These are phyloP conservation scores for Mormyrops boulengeri DNA, from an alignment of 2,797 vertebrate species.

Conservation along the genomic window DNA sequence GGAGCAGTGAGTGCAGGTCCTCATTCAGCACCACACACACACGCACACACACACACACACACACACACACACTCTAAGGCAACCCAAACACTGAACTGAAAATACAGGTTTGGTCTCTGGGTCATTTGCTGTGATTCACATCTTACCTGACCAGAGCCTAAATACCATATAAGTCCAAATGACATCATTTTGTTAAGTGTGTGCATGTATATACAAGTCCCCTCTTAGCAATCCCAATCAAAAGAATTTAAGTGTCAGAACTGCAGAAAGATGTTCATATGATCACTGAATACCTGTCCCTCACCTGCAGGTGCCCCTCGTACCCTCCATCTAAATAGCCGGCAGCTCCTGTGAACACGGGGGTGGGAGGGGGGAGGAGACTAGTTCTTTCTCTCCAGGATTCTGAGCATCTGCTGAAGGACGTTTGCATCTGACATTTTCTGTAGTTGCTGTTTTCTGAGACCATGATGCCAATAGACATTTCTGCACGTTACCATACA, in stretches of 20 bases:
- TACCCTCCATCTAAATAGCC: conserved; percentile 91
- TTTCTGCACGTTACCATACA: not conserved
- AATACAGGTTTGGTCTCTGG: not conserved
- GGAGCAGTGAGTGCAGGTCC: conserved; percentile 88
- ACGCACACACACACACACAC: not conserved
- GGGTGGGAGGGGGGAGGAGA: conserved; percentile 25
- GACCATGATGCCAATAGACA: not conserved
- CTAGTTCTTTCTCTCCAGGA: not conserved
- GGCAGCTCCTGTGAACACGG: conserved; percentile 84
- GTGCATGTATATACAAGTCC: not conserved
- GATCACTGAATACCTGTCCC: not conserved
- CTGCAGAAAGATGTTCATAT: not conserved
- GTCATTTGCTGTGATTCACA: not conserved
- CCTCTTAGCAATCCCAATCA: not conserved
- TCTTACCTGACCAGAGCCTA: not conserved
- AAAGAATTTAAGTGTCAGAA: not conserved
- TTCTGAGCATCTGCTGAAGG: not conserved
- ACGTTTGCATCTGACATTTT: not conserved
- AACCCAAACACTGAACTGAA: not conserved
- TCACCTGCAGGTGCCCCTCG: conserved; percentile 83
- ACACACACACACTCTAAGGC: not conserved
- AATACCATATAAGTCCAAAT: not conserved
- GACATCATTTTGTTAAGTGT: not conserved
- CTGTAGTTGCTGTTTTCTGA: not conserved
- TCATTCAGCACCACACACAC: conserved; percentile 40